These are phyloP conservation scores for Callitettix versicolor DNA, from an alignment of 1,140 invertebrate genomes.

Conservation along the genomic window DNA sequence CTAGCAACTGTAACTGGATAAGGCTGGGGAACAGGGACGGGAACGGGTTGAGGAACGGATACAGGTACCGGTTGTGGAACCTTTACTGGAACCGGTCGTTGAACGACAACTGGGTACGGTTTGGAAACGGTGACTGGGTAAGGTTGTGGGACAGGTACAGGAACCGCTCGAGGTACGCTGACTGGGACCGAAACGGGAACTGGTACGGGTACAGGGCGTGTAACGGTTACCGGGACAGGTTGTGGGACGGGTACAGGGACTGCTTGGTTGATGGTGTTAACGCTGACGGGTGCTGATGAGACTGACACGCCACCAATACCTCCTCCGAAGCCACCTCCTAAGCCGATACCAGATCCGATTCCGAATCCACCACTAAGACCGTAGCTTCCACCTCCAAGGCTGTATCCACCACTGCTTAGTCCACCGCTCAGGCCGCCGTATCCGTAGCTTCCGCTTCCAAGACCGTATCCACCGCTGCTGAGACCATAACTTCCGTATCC, in stretches of 20 bases:
- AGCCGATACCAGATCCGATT: neutral
- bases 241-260: conserved; percentile 16
- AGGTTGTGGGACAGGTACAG: conserved; percentile 22
- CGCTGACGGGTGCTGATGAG: neutral
- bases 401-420: neutral
- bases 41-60: conserved; percentile 14
- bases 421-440: neutral
- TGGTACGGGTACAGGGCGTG: conserved; percentile 18
- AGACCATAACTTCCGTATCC: neutral
- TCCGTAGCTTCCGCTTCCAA: neutral
- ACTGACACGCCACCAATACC: neutral
- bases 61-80: conserved; percentile 21
- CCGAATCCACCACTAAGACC: neutral
- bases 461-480: neutral
- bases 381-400: neutral
- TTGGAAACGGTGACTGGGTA: conserved; percentile 16
- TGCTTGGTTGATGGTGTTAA: conserved; percentile 14
- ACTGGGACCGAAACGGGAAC: conserved; percentile 17
- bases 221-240: conserved; percentile 18
- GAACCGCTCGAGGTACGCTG: conserved; percentile 19
- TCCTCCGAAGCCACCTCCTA: neutral
- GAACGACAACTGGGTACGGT: conserved; percentile 16
- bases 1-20: conserved; percentile 21
- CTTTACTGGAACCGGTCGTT: conserved; percentile 16
- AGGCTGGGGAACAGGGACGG: conserved; percentile 18